Conservation (phyloP, 2,797 vertebrate species). For the Anguilla megastoma region DNA sequence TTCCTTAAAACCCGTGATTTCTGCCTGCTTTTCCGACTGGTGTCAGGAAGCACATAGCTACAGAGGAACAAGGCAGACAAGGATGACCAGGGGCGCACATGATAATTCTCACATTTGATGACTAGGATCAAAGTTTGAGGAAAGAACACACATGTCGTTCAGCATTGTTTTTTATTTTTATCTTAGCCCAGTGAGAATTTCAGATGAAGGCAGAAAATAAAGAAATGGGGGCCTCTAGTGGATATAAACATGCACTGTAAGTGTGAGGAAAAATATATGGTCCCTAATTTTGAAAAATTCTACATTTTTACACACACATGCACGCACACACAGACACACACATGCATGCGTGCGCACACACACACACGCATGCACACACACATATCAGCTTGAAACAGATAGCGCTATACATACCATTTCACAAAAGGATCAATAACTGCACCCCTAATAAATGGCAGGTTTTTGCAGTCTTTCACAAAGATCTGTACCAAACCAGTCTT, state of each 20-base stretch:
- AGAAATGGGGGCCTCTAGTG: slow-evolving; percentile 24
- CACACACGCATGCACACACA: neutral
- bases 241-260: neutral
- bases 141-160: neutral
- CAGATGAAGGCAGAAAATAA: neutral
- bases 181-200: neutral
- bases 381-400: neutral
- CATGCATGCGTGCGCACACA: neutral
- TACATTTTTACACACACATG: neutral
- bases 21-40: slow-evolving; percentile 82
- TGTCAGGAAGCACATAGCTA: slow-evolving; percentile 88
- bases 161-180: neutral
- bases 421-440: slow-evolving; percentile 86
- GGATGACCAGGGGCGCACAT: neutral
- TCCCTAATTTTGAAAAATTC: neutral
- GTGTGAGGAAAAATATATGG: neutral
- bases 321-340: no score
- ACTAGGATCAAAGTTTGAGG: neutral
- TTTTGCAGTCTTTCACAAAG: slow-evolving; percentile 92
- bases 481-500: slow-evolving; percentile 86
- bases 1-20: slow-evolving; percentile 86
- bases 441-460: slow-evolving; percentile 78
- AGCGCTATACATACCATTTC: slow-evolving; percentile 81
- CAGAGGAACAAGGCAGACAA: slow-evolving; percentile 29
- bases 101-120: neutral